Conservation (phyloP, 2,888 invertebrate species). For the Acanthosepion esculentum region DNA sequence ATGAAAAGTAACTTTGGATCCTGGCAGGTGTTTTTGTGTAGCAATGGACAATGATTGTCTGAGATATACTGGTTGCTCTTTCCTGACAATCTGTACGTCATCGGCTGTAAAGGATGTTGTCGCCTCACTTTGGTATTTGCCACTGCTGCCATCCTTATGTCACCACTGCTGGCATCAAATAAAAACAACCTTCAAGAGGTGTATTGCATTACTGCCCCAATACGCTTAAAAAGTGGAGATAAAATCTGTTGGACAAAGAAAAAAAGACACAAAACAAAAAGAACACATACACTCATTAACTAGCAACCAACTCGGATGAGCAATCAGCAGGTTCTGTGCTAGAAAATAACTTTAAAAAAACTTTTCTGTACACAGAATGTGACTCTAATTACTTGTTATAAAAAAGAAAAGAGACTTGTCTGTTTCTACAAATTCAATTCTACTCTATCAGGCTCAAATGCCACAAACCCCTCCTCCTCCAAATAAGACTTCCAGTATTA, state of each 20-base stretch:
- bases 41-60: not conserved
- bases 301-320: not conserved
- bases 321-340: not conserved
- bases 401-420: not conserved
- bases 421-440: not conserved
- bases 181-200: not conserved
- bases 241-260: not conserved
- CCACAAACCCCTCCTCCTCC: conserved; percentile 8
- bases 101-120: not conserved
- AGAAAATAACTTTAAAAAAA: not conserved
- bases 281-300: not conserved
- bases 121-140: not conserved
- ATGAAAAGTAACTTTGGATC: not conserved
- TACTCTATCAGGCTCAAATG: not conserved
- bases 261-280: not conserved
- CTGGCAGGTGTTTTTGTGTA: conserved; percentile 33
- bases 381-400: not conserved
- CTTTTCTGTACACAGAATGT: not conserved
- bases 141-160: not conserved
- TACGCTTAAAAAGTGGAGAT: not conserved
- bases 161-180: not conserved
- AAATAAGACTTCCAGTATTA: conserved; percentile 33
- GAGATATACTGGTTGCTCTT: not conserved
- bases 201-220: not conserved
- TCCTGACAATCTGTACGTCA: not conserved